These are phyloP conservation scores for Vanessa cardui DNA, from an alignment of 2,888 invertebrate species.

Conservation along the genomic window DNA sequence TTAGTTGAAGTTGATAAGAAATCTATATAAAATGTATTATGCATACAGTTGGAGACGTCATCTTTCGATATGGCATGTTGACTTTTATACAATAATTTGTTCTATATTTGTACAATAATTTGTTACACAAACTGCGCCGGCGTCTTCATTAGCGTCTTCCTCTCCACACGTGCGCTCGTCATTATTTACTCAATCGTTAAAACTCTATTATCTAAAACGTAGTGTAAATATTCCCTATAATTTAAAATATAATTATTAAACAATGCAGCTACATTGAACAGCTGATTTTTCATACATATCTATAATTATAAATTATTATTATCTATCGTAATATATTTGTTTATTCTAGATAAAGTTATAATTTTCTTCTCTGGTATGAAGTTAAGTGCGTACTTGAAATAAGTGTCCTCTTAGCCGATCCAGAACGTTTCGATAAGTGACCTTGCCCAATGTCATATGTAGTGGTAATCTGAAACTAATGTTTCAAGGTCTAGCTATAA, in stretches of 20 bases:
- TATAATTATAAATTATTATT: too few relatives aligned
- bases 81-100: not conserved
- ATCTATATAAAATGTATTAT: not conserved
- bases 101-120: not conserved
- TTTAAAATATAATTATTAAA: not conserved
- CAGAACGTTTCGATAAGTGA: constrained; percentile 45
- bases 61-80: not conserved
- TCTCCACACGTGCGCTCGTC: not conserved
- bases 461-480: constrained; percentile 48
- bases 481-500: constrained; percentile 63
- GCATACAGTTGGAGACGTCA: not conserved
- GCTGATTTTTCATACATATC: not conserved
- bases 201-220: not conserved
- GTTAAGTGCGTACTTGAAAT: constrained; percentile 17
- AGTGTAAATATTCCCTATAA: not conserved
- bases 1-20: too few relatives aligned
- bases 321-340: too few relatives aligned
- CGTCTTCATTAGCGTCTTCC: constrained; percentile 5
- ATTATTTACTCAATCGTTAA: not conserved
- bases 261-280: not conserved
- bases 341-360: not conserved
- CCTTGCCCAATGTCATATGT: constrained; percentile 69
- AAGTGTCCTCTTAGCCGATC: constrained; percentile 16
- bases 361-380: not conserved
- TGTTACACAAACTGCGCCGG: not conserved